Evolutionary conservation across 2,888 invertebrate species (phyloP), one percentile per base, ranked within the genome.

Genomic region (Drosophila multiciliata): DNA sequence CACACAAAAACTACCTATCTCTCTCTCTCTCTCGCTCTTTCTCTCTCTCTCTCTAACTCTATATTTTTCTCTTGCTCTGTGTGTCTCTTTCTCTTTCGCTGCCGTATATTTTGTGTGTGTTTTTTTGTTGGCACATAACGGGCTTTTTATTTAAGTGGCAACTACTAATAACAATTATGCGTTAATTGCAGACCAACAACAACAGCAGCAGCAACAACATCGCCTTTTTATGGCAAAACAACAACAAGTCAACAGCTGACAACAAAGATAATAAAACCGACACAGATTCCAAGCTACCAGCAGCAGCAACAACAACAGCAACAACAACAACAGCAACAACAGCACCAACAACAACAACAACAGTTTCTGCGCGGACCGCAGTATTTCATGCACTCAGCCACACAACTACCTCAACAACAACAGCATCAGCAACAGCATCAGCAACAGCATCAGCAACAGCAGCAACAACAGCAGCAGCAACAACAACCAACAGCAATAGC

Each of bases 271-370:
- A 79, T 84, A 75, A 91, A 88, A 87, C 79, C 90, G 74, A 90
- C 92, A 68, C 93, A 92, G 84, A 93, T 93, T 90, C 93, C 93
- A 67, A 92, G 91, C 80, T 93, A 91, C 77, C 92, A 91, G 60
- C 80, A 86, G 26, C 81, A 68, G 36, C 79, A 75, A 49, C 75
- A 78, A 0, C 83, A 84, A 57, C 82, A 69, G 64, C 79, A 69
- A 42, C 82, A 87, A 45, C 82, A 83, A 63, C 80, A 66, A 26
- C 78, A 75, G 38, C 75, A 63, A 65, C 76, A 80, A 52, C 81
- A 83, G 45, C 80, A 81, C 66, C 80, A 75, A 38, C 75, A 80
- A 53, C 81, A 83, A 45, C 80, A 81, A 67, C 80, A 65, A 20
- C 81, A 78, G 45, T 75, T 60, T 72, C 78, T 32, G 32, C 33